phyloP scores from a whole-genome alignment of 2,888 invertebrate species.

The Erpobdella octoculata region DNA sequence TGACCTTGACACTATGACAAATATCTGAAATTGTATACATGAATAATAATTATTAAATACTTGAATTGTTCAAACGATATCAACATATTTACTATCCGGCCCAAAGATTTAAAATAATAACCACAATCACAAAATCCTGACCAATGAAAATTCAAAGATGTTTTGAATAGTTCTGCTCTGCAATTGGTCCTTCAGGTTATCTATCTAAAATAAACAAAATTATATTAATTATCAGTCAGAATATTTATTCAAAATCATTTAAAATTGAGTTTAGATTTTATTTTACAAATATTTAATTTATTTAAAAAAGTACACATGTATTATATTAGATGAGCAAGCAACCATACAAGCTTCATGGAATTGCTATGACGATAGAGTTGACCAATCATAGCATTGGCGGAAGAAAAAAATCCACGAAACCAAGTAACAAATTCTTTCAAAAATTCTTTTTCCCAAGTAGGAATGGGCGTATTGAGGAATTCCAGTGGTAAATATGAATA shows the following conservation, averaged over 20 bases:
- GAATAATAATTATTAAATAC: no score
- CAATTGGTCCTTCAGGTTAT: not conserved
- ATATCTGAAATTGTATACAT: constrained; percentile 54
- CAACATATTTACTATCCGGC: no score
- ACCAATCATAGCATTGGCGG: not conserved
- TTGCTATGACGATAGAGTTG: not conserved
- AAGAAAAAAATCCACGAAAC: constrained; percentile 8
- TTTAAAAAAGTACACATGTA: no score
- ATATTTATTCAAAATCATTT: not conserved
- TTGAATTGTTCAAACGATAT: no score
- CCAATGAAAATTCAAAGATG: not conserved
- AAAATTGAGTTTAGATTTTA: no score
- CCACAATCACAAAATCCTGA: not conserved
- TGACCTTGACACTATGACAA: constrained; percentile 67
- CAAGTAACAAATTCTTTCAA: constrained; percentile 9
- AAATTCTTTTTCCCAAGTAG: not conserved
- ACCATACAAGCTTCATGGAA: not conserved
- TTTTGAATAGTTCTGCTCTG: not conserved
- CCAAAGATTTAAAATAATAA: constrained; percentile 58
- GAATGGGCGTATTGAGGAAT: not conserved
- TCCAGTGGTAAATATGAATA: constrained; percentile 58
- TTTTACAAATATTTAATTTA: no score
- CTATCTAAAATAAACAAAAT: not conserved
- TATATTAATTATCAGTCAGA: not conserved
- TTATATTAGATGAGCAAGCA: no score